Percentiles rank a stretch among this genome's conserved stretches.
Conservation (phyloP, 2,888 invertebrate genomes). For the Melieria omissa region DNA sequence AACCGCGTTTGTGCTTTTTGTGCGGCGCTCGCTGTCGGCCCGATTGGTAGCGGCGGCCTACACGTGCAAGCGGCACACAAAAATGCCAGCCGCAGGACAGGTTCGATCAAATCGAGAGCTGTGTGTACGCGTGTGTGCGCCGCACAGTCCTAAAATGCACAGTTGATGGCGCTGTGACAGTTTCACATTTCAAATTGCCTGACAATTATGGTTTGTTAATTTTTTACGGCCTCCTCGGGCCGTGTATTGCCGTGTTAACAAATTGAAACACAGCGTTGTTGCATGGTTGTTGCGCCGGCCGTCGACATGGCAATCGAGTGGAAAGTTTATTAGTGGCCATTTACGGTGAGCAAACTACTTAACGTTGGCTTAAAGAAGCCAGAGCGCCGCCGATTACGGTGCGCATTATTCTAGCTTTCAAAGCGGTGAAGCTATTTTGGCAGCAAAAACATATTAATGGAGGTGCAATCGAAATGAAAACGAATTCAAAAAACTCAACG, state of each 20-base stretch:
- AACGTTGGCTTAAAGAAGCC: no score
- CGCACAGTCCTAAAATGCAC: conserved; percentile 23
- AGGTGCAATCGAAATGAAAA: no score
- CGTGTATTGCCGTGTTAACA: conserved; percentile 25
- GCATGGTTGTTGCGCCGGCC: no score
- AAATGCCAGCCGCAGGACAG: conserved; percentile 23
- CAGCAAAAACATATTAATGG: no score
- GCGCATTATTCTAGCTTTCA: no score
- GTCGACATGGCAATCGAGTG: no score
- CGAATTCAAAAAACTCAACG: no score
- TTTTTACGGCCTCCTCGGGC: conserved; percentile 19
- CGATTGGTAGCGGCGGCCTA: conserved; percentile 13
- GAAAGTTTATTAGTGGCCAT: no score
- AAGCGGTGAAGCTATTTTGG: no score
- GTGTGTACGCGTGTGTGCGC: not conserved
- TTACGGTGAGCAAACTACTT: no score
- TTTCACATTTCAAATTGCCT: conserved; percentile 40
- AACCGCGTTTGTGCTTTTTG: conserved; percentile 3
- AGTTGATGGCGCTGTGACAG: conserved; percentile 30
- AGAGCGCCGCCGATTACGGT: no score
- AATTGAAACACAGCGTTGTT: conserved; percentile 13
- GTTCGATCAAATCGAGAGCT: conserved; percentile 9
- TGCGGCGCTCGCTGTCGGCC: not conserved
- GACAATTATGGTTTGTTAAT: conserved; percentile 35
- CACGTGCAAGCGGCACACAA: conserved; percentile 3